Conservation (phyloP, 2,888 invertebrate species). For the Conus canariensis region DNA sequence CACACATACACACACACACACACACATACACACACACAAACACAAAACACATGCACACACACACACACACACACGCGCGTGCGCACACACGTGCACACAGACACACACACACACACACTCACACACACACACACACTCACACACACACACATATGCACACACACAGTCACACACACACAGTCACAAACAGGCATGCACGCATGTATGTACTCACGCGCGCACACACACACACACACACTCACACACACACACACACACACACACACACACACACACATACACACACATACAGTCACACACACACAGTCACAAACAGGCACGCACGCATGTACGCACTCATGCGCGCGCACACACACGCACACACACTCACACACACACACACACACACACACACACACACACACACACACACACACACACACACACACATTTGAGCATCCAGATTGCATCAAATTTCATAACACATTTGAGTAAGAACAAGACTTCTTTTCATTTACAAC, state of each 20-base stretch:
- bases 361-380: slow-evolving; percentile 13
- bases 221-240: slow-evolving; percentile 9
- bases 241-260: slow-evolving; percentile 16
- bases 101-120: background rate
- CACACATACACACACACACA: background rate
- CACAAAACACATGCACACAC: background rate
- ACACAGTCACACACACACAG: background rate
- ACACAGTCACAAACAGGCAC: background rate
- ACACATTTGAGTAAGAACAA: no score
- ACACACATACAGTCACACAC: background rate
- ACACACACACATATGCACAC: background rate
- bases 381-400: slow-evolving; percentile 11
- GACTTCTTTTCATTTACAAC: no score
- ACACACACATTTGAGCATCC: background rate
- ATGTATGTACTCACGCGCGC: background rate
- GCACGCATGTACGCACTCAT: background rate
- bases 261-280: background rate
- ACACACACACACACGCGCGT: slow-evolving; percentile 6
- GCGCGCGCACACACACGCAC: background rate
- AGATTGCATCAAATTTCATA: no score
- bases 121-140: no score
- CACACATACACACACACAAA: background rate
- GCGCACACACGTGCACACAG: background rate
- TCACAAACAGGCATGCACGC: background rate
- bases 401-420: slow-evolving; percentile 18